Percentiles rank a stretch among this genome's conserved stretches.
Conservation (phyloP, 2,888 invertebrate species). For the Trachelus iudaicus region DNA sequence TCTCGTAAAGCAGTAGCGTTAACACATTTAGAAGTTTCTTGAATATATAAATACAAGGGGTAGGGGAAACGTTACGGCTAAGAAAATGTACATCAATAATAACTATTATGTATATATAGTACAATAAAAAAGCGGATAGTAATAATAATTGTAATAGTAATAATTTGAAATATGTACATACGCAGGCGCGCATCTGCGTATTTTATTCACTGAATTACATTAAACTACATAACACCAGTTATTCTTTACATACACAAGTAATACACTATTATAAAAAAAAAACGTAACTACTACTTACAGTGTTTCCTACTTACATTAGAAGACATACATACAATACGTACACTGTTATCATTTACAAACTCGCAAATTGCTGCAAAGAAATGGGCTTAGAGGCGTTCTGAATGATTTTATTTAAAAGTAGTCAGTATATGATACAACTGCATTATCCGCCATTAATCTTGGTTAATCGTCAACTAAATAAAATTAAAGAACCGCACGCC, state of each 20-base stretch:
- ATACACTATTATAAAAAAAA: slow-evolving; percentile 37
- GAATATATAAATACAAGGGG: slow-evolving; percentile 56
- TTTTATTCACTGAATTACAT: slow-evolving; percentile 24
- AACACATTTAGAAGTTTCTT: slow-evolving; percentile 58
- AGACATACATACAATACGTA: slow-evolving; percentile 45
- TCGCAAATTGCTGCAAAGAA: slow-evolving; percentile 26
- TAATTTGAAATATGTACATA: slow-evolving; percentile 21
- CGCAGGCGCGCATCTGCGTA: slow-evolving; percentile 22
- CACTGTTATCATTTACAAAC: slow-evolving; percentile 24
- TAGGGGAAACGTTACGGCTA: slow-evolving; percentile 42
- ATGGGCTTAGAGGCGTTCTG: slow-evolving; percentile 17
- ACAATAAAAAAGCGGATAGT: slow-evolving; percentile 39
- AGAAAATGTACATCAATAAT: slow-evolving; percentile 57
- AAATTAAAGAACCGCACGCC: slow-evolving; percentile 15
- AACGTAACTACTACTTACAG: slow-evolving; percentile 35
- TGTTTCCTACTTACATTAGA: slow-evolving; percentile 22
- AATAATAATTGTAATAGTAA: slow-evolving; percentile 20
- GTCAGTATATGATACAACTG: slow-evolving; percentile 38
- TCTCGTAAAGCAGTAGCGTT: slow-evolving; percentile 52
- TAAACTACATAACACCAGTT: slow-evolving; percentile 19
- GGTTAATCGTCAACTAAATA: slow-evolving; percentile 30
- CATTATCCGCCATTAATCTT: slow-evolving; percentile 27
- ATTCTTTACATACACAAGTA: slow-evolving; percentile 12
- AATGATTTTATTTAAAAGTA: slow-evolving; percentile 36
- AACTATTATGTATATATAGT: slow-evolving; percentile 36